These are phyloP conservation scores for Caenorhabditis sp. DNA, from an alignment of 2,888 invertebrate species.

Conservation along the genomic window DNA sequence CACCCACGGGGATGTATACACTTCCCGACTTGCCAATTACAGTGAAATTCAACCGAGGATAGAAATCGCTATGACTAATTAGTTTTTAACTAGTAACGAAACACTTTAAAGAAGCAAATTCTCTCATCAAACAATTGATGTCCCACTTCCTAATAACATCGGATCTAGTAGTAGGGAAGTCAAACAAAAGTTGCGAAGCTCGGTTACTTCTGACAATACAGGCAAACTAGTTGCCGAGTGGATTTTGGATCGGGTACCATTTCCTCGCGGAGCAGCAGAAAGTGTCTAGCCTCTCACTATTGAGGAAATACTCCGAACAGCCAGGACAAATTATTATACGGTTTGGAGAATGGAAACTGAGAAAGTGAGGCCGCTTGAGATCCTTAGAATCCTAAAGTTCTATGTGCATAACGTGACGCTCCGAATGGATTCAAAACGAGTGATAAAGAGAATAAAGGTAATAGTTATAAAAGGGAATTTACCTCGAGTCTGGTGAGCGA, in stretches of 20 bases:
- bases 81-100: too few relatives aligned
- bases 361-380: too few relatives aligned
- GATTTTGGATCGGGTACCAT: constrained; percentile 25
- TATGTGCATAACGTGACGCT: background rate
- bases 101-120: too few relatives aligned
- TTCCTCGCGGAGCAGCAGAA: background rate
- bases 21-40: background rate
- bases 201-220: constrained; percentile 6
- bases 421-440: background rate
- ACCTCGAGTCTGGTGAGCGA: constrained; percentile 79
- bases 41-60: too few relatives aligned
- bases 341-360: background rate
- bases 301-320: background rate
- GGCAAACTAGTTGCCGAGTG: constrained; percentile 7
- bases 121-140: too few relatives aligned
- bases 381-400: too few relatives aligned
- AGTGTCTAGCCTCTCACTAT: constrained; percentile 8
- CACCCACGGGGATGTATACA: background rate
- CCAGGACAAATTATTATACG: background rate
- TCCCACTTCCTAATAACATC: too few relatives aligned
- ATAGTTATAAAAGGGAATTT: constrained; percentile 12
- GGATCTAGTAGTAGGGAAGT: constrained; percentile 2
- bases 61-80: too few relatives aligned
- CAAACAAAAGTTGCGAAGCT: constrained; percentile 12
- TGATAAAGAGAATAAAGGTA: background rate